Percentiles rank a stretch among this genome's conserved stretches.
Evolutionary conservation across 2,113 vertebrate genomes (phyloP).

Genomic region (Hemibagrus wyckioides): DNA sequence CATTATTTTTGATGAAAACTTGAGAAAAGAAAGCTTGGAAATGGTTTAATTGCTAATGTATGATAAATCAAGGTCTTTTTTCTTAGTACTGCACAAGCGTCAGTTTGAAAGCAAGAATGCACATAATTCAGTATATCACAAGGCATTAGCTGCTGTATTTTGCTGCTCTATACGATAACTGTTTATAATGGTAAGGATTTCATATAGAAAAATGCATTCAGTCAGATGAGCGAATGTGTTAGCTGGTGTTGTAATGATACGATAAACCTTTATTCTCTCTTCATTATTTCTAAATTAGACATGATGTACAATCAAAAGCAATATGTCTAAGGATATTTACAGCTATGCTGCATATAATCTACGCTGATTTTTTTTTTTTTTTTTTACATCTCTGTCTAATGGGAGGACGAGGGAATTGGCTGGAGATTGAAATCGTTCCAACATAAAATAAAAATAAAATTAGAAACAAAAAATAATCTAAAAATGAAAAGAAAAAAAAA

Average conservation of each 20-base stretch:
- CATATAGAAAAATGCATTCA: neutral
- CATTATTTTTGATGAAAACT: neutral
- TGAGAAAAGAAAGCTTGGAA: neutral
- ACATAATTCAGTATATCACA: neutral
- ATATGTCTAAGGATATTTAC: neutral
- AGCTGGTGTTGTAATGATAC: neutral
- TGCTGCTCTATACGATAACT: neutral
- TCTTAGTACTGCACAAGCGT: neutral
- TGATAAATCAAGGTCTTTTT: neutral
- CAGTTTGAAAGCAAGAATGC: neutral
- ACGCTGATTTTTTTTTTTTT: too few species aligned
- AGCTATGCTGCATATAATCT: neutral
- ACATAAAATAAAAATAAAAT: neutral
- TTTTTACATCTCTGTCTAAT: neutral
- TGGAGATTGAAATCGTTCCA: neutral
- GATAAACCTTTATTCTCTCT: neutral
- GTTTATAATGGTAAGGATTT: neutral
- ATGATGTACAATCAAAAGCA: neutral
- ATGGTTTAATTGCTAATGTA: neutral
- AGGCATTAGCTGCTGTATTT: neutral
- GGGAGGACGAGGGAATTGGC: neutral
- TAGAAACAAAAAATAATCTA: neutral
- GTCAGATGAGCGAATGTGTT: neutral
- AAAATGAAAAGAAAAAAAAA: neutral
- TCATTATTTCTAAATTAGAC: neutral